Conservation (phyloP, 2,797 vertebrate genomes). For the Bradypus variegatus region DNA sequence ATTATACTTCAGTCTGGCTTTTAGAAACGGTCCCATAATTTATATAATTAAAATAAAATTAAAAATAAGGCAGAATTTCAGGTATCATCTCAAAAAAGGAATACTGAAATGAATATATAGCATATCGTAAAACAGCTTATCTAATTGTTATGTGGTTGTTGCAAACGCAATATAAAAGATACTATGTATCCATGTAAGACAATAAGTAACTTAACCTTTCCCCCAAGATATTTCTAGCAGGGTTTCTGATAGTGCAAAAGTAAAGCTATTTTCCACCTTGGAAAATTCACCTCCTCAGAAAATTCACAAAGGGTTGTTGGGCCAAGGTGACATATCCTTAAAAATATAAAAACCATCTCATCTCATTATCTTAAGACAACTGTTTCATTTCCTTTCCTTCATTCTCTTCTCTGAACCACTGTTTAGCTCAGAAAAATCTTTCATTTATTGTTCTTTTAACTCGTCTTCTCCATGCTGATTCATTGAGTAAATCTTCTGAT, state of each 20-base stretch:
- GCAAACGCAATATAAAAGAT: conserved; percentile 7
- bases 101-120: neutral
- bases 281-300: neutral
- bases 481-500: neutral
- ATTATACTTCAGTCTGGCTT: conserved; percentile 24
- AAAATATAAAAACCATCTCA: neutral
- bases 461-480: neutral
- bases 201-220: neutral
- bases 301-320: neutral
- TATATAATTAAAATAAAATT: conserved; percentile 18
- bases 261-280: neutral
- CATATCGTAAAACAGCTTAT: neutral
- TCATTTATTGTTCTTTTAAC: neutral
- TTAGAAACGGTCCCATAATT: neutral
- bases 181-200: neutral
- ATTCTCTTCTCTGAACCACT: neutral
- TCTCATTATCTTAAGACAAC: neutral
- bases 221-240: conserved; percentile 17
- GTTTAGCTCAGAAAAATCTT: neutral
- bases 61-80: neutral
- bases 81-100: conserved; percentile 4
- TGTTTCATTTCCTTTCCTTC: neutral
- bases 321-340: neutral
- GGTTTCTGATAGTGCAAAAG: neutral
- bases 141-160: conserved; percentile 1